phyloP scores from a whole-genome alignment of 2,113 vertebrate genomes.

The Typhlomys cinereus region DNA sequence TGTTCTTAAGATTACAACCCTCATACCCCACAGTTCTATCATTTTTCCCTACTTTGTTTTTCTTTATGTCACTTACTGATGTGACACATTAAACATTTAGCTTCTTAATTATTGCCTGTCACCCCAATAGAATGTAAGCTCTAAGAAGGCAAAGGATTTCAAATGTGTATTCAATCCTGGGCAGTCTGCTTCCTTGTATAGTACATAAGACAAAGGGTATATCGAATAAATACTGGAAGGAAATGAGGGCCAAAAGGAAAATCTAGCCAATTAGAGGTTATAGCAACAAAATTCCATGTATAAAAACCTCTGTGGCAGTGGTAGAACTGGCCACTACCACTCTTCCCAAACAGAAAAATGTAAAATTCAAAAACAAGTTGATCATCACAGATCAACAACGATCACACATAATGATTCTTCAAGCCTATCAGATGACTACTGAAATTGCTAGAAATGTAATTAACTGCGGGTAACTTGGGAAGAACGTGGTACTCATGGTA shows the following conservation, averaged over 20 bases:
- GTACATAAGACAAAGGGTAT: not conserved
- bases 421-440: not conserved
- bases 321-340: not conserved
- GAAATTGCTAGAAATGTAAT: not conserved
- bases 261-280: not conserved
- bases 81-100: not conserved
- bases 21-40: not conserved
- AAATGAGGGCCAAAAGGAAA: not conserved
- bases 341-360: not conserved
- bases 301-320: not conserved
- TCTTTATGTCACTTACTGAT: not conserved
- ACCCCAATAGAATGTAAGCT: not conserved
- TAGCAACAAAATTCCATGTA: not conserved
- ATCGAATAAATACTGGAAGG: not conserved
- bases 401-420: not conserved
- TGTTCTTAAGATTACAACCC: not conserved
- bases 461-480: not conserved
- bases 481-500: not conserved
- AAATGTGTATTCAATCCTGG: not conserved
- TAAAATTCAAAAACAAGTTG: not conserved
- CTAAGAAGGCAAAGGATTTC: not conserved
- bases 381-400: not conserved
- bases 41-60: not conserved
- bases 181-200: not conserved
- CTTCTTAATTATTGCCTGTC: not conserved